A percentile compares a stretch with the other conserved stretches of the same genome.
phyloP scores from a whole-genome alignment of 2,113 vertebrate species.

The Phoenicopterus ruber region DNA sequence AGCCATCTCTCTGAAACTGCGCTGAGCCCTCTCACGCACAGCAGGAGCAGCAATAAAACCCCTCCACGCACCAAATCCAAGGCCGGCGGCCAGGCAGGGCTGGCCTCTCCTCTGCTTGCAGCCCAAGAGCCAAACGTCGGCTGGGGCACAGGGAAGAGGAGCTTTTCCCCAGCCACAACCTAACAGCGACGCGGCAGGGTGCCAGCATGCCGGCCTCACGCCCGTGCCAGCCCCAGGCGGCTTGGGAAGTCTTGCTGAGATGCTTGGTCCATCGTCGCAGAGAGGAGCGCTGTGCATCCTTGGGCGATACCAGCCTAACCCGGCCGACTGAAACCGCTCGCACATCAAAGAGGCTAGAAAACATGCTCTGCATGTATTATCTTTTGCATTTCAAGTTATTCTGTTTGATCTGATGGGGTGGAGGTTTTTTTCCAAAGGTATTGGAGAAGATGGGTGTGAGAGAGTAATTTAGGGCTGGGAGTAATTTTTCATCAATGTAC shows the following conservation, averaged over 20 bases:
- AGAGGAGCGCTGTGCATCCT: not conserved
- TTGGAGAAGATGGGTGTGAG: not conserved
- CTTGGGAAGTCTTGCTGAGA: not conserved
- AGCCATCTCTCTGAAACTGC: not conserved
- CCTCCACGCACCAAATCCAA: not conserved
- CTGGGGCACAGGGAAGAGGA: not conserved
- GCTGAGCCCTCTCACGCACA: not conserved
- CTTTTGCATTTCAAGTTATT: not conserved
- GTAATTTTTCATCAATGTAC: slow-evolving; percentile 55
- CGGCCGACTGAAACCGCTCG: not conserved
- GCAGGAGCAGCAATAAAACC: not conserved
- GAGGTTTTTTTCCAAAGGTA: slow-evolving; percentile 3
- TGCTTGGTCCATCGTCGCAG: not conserved
- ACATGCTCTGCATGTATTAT: not conserved
- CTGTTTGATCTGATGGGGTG: not conserved
- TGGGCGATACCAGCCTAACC: not conserved
- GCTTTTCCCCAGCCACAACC: not conserved
- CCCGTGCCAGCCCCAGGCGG: rapidly evolving
- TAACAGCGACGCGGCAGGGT: rapidly evolving
- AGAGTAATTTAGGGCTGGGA: slow-evolving; percentile 14
- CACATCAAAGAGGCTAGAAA: not conserved
- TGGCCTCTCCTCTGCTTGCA: not conserved
- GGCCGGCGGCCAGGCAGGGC: not conserved
- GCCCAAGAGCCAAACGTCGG: not conserved
- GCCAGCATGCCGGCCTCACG: rapidly evolving